phyloP scores from a whole-genome alignment of 2,888 invertebrate genomes.

The Mesochorus sp. region DNA sequence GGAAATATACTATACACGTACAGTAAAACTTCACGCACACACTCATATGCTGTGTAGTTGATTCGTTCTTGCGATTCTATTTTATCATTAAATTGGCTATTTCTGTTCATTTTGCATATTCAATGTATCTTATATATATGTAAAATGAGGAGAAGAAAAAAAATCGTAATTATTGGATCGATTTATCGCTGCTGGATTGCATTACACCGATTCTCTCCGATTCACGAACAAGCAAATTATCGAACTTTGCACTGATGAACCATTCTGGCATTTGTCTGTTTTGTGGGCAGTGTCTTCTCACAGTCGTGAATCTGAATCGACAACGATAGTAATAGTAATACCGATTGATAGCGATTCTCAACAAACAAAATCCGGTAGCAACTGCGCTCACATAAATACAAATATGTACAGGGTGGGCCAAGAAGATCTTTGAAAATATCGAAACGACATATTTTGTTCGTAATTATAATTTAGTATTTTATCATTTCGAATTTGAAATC shows the following conservation, averaged over 20 bases:
- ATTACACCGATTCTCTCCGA: slow-evolving; percentile 8
- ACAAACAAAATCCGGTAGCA: slow-evolving; percentile 17
- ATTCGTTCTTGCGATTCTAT: not conserved
- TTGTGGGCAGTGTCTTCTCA: slow-evolving; percentile 8
- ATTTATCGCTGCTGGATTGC: not conserved
- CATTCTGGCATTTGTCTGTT: slow-evolving; percentile 11
- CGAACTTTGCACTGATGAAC: not conserved
- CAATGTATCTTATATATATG: not conserved
- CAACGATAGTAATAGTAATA: slow-evolving; percentile 5
- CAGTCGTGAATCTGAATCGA: slow-evolving; percentile 6
- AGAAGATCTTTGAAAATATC: too few relatives aligned
- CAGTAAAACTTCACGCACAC: not conserved
- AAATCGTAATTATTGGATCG: not conserved
- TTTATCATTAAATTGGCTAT: slow-evolving; percentile 13
- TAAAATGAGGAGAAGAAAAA: not conserved
- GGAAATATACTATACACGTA: not conserved
- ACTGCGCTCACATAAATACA: not conserved
- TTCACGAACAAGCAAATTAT: slow-evolving; percentile 18
- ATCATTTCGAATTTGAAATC: too few relatives aligned
- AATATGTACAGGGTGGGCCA: too few relatives aligned
- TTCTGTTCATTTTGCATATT: not conserved
- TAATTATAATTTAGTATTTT: too few relatives aligned
- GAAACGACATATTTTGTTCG: too few relatives aligned
- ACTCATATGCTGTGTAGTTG: not conserved
- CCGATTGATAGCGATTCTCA: slow-evolving; percentile 10